Evolutionary conservation across 2,888 invertebrate species (phyloP), one percentile per base, ranked within the genome.

Genomic region (Mantis religiosa): DNA sequence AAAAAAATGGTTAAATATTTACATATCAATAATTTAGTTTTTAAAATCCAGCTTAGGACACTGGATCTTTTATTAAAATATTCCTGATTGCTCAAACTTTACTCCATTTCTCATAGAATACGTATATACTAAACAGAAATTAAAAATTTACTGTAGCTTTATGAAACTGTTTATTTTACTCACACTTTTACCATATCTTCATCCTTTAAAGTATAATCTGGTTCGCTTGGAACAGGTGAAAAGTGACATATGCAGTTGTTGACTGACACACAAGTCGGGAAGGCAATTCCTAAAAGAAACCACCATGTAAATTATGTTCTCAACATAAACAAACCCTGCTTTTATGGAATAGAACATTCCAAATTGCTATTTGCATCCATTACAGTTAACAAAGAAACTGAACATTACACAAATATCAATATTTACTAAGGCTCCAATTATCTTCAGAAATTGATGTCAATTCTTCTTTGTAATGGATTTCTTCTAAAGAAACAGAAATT

Each of bases 211-310:
- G 95, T 94, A 91, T 96, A 96, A 93, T 98, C 98, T 27, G 96
- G 95, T 94, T 99, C 99, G 93, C 97, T 98, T 91, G 97, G 97
- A 91, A 99, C 96, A 34, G 99, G 99, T 87, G 99, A 99, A 93
- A 97, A 99, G 93, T 99, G 99, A 93, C 99, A 99, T 93, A 99
- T 98, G 94, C 99, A 99, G 94, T 99, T 99, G 94, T 99, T 99
- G 89, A 99, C 97, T 28, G 99, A 99, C 90, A 99, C 96, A 94
- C 99, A 99, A 90, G 99, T 99, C 89, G 99, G 99, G 94, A 99
- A 99, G 83, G 99, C 99, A 92, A 99, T 98, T 91, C 95, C 95
- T 95, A 91, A 12, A 92, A 88, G 89, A 87, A 90, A 71, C 20
- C 54, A 71, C 54, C 9, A 71, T 71, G 20, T 20, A 15, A 20